phyloP scores from a whole-genome alignment of 1,140 invertebrate species.

The Venturia canescens region DNA sequence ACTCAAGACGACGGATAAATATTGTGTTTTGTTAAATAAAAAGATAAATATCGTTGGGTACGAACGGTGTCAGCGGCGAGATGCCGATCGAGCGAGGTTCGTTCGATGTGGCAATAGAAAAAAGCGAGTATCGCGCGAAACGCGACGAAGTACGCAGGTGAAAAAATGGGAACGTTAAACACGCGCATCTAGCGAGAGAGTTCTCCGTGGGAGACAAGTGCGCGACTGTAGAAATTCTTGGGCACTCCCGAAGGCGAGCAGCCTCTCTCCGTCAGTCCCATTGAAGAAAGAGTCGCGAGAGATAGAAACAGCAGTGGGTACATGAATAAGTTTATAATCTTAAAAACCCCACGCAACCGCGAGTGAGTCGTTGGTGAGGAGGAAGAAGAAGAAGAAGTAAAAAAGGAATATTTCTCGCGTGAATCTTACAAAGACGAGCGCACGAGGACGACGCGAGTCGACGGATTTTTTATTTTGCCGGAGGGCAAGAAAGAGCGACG shows the following conservation, averaged over 20 bases:
- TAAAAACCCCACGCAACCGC: background rate
- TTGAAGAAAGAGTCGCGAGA: background rate
- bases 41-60: background rate
- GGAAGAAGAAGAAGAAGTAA: too few relatives aligned
- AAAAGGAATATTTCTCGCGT: background rate
- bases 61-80: too few relatives aligned
- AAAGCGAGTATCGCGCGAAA: background rate
- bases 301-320: background rate
- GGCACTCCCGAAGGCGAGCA: constrained; percentile 2
- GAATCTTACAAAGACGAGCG: background rate
- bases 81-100: too few relatives aligned
- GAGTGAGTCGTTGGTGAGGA: background rate
- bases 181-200: background rate
- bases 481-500: constrained; percentile 3
- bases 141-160: background rate
- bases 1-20: background rate
- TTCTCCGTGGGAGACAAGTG: background rate
- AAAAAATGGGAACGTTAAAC: background rate
- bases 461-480: background rate
- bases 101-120: background rate
- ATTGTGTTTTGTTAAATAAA: background rate
- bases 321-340: constrained; percentile 2
- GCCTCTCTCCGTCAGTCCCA: background rate
- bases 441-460: background rate
- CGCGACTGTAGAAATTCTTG: constrained; percentile 9